These are phyloP conservation scores for Mustelus asterias DNA, from an alignment of 2,113 vertebrate genomes.

Conservation along the genomic window DNA sequence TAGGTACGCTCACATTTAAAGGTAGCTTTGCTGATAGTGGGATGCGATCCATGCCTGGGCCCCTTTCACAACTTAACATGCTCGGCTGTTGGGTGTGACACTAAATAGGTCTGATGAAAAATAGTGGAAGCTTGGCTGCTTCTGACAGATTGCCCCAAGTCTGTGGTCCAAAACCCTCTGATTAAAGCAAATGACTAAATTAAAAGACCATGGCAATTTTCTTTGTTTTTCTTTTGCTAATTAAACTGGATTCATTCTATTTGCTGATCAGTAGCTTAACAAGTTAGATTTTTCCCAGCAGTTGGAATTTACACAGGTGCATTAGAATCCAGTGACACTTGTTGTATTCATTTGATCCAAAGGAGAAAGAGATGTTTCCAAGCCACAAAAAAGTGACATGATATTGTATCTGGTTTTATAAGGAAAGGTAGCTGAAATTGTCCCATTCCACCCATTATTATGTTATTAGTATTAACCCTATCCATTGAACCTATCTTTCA, in stretches of 20 bases:
- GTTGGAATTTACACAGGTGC: neutral
- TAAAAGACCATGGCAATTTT: neutral
- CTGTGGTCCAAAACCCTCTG: neutral
- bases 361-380: neutral
- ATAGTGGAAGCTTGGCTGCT: neutral
- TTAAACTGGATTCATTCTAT: conserved; percentile 2
- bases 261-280: neutral
- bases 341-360: neutral
- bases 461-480: neutral
- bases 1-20: neutral
- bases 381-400: neutral
- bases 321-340: neutral
- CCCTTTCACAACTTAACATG: neutral
- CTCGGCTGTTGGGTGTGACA: neutral
- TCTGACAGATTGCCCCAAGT: neutral
- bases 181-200: neutral
- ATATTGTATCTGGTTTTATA: neutral
- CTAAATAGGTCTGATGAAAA: neutral
- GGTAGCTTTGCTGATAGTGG: neutral
- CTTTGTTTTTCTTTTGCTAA: neutral
- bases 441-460: neutral
- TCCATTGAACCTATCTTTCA: neutral
- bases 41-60: too few relatives aligned
- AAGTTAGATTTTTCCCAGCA: neutral
- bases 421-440: neutral